Base-by-base conservation (phyloP, 2,113 vertebrate genomes). In the Uria lomvia region DNA sequence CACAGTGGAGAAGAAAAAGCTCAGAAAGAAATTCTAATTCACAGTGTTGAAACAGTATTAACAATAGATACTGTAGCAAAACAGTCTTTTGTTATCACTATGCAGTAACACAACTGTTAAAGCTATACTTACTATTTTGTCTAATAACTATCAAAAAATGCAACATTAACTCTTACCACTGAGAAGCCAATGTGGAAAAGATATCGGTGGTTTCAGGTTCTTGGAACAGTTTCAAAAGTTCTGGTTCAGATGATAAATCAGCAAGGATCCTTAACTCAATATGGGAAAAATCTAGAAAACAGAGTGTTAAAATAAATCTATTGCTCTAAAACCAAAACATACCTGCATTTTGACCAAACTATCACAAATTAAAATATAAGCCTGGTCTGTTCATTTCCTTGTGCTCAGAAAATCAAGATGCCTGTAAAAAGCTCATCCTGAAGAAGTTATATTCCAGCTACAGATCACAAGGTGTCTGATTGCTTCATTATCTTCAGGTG, bases 201-300 rank as follows among this genome's bases (percentile, higher is more conserved):
- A 99, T 98, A 91, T 99, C 99, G 0, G 95, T 95, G 84, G 97
- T 96, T 77, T 98, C 97, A 23, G 98, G 98, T 72, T 98, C 97
- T 94, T 97, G 98, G 96, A 99, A 99, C 49, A 99, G 96, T 92
- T 97, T 98, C 96, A 99, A 82, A 93, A 99, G 98, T 96, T 99
- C 98, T 29, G 99, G 98, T 97, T 99, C 99, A 66, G 97, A 98
- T 90, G 99, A 99, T 75, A 99, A 98, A 87, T 99, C 99, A 93
- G 99, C 98, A 94, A 99, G 98, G 87, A 99, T 99, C 86, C 99
- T 98, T 91, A 99, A 97, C 88, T 99, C 99, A 91, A 99, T 98
- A 96, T 99, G 99, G 82, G 99, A 99, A 97, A 99, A 99, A 98
- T 99, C 99, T 99, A 94, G 68, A 36, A 92, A 93, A 92, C 3